These are phyloP conservation scores for Podarcis lilfordi DNA, from an alignment of 2,797 vertebrate species.

Conservation along the genomic window DNA sequence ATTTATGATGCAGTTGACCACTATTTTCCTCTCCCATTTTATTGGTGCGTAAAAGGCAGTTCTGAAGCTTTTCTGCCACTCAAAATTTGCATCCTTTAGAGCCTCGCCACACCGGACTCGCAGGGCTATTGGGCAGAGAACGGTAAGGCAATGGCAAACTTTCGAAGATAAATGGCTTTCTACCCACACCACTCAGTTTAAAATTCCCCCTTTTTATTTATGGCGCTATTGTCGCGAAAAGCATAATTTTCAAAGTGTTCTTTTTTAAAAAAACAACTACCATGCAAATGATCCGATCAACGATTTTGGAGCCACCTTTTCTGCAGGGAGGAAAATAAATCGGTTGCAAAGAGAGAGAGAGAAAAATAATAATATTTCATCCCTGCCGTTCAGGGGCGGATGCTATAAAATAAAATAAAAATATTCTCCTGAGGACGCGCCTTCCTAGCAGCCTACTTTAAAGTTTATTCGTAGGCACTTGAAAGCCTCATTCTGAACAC, in stretches of 20 bases:
- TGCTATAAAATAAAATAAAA: neutral
- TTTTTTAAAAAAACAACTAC: no score
- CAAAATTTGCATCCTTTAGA: no score
- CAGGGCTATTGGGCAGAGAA: neutral
- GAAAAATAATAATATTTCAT: neutral
- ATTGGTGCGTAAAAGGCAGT: neutral
- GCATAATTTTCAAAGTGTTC: no score
- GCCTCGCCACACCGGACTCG: neutral
- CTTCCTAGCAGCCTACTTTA: neutral
- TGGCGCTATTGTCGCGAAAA: neutral
- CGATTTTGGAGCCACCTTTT: neutral
- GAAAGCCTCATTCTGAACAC: neutral
- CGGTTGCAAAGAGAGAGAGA: neutral
- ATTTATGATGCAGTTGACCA: neutral
- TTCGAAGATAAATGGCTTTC: neutral
- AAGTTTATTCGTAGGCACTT: neutral
- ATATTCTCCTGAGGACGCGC: neutral
- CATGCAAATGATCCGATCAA: neutral
- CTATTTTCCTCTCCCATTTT: neutral
- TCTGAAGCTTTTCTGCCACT: neutral
- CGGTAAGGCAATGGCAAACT: neutral
- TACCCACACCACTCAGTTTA: neutral
- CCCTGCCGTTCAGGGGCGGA: neutral
- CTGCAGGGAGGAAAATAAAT: neutral
- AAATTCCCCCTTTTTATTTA: neutral